Conservation (phyloP, 1,140 invertebrate genomes). For the Lepidotrigona ventralis region DNA sequence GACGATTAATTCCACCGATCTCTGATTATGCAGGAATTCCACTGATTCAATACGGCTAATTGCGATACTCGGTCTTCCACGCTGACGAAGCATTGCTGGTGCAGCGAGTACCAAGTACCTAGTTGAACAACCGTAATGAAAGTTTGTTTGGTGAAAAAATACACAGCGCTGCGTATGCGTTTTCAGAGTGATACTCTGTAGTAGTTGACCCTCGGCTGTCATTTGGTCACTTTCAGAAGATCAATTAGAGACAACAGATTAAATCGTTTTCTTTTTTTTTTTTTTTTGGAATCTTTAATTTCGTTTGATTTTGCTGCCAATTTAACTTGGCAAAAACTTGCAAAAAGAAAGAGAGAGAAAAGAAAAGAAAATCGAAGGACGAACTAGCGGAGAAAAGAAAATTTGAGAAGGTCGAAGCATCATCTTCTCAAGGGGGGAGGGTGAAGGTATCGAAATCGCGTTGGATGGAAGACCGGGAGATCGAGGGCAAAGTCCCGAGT, state of each 20-base stretch:
- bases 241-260: too few species aligned
- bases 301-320: too few species aligned
- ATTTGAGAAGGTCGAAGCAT: too few species aligned
- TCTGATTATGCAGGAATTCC: conserved; percentile 13
- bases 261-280: neutral
- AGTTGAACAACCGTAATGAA: neutral
- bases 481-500: neutral
- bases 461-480: neutral
- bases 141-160: neutral
- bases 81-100: neutral
- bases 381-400: too few species aligned
- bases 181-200: too few species aligned
- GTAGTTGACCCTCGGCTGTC: too few species aligned
- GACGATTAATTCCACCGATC: neutral
- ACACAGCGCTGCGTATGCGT: too few species aligned
- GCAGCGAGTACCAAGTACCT: neutral
- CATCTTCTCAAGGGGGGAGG: neutral
- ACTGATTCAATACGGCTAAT: neutral
- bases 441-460: neutral
- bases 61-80: neutral
- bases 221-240: too few species aligned
- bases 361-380: neutral
- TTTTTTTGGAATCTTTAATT: too few species aligned
- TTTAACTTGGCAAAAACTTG: too few species aligned
- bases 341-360: neutral